A percentile compares a stretch with the other conserved stretches of the same genome.
These are phyloP conservation scores for Operophtera brumata DNA, from an alignment of 2,888 invertebrate genomes.

Conservation along the genomic window DNA sequence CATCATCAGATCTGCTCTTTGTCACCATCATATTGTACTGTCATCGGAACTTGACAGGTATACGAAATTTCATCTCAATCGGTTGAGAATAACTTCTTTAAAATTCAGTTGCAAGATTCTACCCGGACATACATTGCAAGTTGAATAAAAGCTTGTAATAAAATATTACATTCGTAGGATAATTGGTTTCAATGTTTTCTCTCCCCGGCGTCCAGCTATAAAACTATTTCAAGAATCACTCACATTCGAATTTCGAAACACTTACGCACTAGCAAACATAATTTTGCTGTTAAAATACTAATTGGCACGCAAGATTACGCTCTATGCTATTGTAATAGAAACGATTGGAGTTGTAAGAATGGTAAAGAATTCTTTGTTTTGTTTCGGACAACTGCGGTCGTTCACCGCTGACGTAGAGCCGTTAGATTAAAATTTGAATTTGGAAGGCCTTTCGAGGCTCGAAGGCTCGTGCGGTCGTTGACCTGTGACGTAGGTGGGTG, in stretches of 20 bases:
- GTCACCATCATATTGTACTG: too few species aligned
- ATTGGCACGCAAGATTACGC: conserved; percentile 19
- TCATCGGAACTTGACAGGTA: too few species aligned
- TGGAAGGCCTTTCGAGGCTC: conserved; percentile 52
- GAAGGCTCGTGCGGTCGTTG: conserved; percentile 32
- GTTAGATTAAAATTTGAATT: conserved; percentile 75
- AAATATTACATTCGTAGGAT: too few species aligned
- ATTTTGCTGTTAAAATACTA: background rate
- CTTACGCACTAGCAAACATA: conserved; percentile 12
- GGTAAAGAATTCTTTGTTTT: conserved; percentile 45
- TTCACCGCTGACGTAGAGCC: conserved; percentile 63
- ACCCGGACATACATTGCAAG: too few species aligned
- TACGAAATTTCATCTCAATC: too few species aligned
- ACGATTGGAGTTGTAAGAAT: conserved; percentile 36
- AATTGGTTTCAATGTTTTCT: too few species aligned
- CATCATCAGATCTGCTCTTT: too few species aligned
- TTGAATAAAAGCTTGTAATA: too few species aligned
- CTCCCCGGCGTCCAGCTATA: conserved; percentile 2
- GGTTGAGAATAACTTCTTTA: too few species aligned
- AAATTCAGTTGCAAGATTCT: too few species aligned
- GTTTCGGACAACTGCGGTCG: conserved; percentile 64
- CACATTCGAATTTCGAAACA: conserved; percentile 22
- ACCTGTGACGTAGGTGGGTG: conserved; percentile 53
- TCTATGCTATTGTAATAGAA: conserved; percentile 44
- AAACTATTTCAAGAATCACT: conserved; percentile 23